Base-by-base conservation (phyloP, 2,888 invertebrate species). In the Phragmatobia fuliginosa region DNA sequence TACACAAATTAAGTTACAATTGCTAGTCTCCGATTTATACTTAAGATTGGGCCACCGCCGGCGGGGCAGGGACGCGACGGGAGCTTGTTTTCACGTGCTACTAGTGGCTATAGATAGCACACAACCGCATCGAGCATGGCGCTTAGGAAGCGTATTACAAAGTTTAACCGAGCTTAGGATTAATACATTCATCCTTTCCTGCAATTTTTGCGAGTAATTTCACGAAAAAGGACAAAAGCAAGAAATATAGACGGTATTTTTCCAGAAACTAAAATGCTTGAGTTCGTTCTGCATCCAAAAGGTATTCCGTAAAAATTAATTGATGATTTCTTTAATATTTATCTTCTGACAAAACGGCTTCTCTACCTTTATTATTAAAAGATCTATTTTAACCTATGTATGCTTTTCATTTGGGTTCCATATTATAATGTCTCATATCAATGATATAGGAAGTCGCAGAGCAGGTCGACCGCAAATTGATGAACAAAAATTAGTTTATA, bases 1-100 rank as follows among this genome's bases (percentile, higher is more conserved):
- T 64, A 49, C 33, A 61, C 38, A 25, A n/a, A 45, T 64, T 56
- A 66, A 70, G 66, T 32, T 60, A 68, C 67, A 41, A 67, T 68
- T 52, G 67, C 67, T 33, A 64, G 45, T 33, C 14, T 49, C n/a
- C 49, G 11, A 25, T n/a, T 52, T 25, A 10, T 11, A 52, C 25
- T 49, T 52, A n/a, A n/a, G 25, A n/a, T 11, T 52, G 10, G 10
- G 49, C 45, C 45, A 21, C 7, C 21, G 45, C 0, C 3, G 21
- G 41, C 41, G 41, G 41, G 41, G 5, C 18, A 18, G 41, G 41
- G 41, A 41, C 41, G 41, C 5, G 41, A 41, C 41, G 41, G 41
- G 18, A 41, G 18, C 41, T 41, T 18, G 41, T 16, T 41, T 16
- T 18, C 4, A 41, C 14, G 41, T 18, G 41, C 45, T 45, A 41